These are phyloP conservation scores for Parnassius glacialis DNA, from an alignment of 2,888 invertebrate species.

Conservation along the genomic window DNA sequence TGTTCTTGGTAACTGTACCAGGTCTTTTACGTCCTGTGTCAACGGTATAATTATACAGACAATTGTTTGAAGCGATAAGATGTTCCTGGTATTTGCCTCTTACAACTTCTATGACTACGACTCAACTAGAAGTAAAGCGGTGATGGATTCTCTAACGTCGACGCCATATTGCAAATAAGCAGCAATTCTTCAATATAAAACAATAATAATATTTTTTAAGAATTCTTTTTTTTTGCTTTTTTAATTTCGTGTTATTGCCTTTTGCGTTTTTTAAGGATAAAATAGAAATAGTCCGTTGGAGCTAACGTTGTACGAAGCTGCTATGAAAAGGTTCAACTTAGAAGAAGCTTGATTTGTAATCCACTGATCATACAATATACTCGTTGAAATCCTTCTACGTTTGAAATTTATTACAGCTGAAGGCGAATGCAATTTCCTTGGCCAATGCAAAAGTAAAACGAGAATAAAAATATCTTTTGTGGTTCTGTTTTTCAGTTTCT, in stretches of 20 bases:
- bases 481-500: too few relatives aligned
- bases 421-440: neutral
- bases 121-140: neutral
- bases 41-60: too few relatives aligned
- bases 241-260: neutral
- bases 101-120: too few relatives aligned
- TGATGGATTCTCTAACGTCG: neutral
- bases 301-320: neutral
- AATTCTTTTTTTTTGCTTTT: too few relatives aligned
- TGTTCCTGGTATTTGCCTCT: too few relatives aligned
- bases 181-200: neutral
- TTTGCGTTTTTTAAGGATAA: neutral
- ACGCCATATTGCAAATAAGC: neutral
- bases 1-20: too few relatives aligned
- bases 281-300: neutral
- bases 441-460: neutral
- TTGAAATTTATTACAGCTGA: neutral
- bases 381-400: slow-evolving; percentile 6
- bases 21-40: too few relatives aligned
- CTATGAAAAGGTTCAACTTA: neutral
- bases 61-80: too few relatives aligned
- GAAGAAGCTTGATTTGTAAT: slow-evolving; percentile 10
- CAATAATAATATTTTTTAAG: too few relatives aligned
- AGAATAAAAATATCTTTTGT: neutral
- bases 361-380: slow-evolving; percentile 8